Percentiles rank a stretch among this genome's conserved stretches.
Evolutionary conservation across 2,797 vertebrate genomes (phyloP).

Genomic region (Amazonetta brasiliensis): DNA sequence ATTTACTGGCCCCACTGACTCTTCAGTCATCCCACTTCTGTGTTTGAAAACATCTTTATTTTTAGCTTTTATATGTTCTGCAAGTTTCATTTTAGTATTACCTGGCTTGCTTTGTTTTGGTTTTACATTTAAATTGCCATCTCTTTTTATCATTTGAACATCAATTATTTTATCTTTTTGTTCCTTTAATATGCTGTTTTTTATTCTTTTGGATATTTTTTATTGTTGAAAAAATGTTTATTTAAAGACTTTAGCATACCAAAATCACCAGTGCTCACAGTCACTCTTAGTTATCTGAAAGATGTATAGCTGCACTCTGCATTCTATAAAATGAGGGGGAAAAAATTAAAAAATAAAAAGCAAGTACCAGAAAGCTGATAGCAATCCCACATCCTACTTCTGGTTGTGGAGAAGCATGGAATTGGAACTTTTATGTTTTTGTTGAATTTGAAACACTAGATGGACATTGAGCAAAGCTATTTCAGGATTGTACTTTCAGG

Average conservation of each 20-base stretch:
- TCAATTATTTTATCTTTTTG: neutral
- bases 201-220: neutral
- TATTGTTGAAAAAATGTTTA: neutral
- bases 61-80: neutral
- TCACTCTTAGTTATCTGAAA: neutral
- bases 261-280: accelerated
- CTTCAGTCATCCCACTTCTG: neutral
- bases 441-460: neutral
- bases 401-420: neutral
- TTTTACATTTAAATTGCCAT: neutral
- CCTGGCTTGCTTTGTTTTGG: neutral
- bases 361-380: neutral
- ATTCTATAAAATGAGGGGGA: neutral
- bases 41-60: neutral
- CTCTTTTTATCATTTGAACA: neutral
- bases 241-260: neutral
- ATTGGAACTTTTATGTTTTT: neutral
- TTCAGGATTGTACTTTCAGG: neutral
- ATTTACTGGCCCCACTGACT: neutral
- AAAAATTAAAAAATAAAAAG: neutral
- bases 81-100: neutral
- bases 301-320: neutral
- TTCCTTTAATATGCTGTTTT: neutral
- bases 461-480: neutral
- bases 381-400: neutral